Conservation (phyloP, 2,888 invertebrate genomes). For the Xanthorhoe spadicearia region DNA sequence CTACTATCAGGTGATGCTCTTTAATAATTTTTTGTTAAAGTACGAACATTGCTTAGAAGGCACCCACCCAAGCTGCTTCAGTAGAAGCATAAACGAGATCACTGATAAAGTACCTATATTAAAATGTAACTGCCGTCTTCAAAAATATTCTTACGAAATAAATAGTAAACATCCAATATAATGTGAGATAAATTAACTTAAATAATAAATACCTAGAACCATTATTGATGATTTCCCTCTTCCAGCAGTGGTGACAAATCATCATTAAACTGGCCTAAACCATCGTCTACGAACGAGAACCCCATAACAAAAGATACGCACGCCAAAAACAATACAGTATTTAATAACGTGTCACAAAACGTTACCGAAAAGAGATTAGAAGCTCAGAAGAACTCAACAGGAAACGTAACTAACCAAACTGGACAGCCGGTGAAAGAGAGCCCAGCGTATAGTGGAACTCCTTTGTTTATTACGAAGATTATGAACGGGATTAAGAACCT, state of each 20-base stretch:
- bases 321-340: conserved; percentile 43
- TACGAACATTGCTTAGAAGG: too few relatives aligned
- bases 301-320: conserved; percentile 45
- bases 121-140: too few relatives aligned
- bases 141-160: too few relatives aligned
- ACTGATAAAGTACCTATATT: too few relatives aligned
- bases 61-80: too few relatives aligned
- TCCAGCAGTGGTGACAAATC: conserved; percentile 66
- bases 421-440: conserved; percentile 6
- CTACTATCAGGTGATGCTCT: conserved; percentile 61
- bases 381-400: conserved; percentile 48
- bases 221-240: conserved; percentile 21
- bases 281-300: conserved; percentile 48
- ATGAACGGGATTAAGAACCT: conserved; percentile 63
- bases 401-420: conserved; percentile 43
- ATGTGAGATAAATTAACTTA: too few relatives aligned
- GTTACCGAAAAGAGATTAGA: conserved; percentile 37
- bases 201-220: too few relatives aligned
- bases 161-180: too few relatives aligned
- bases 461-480: conserved; percentile 63
- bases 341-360: conserved; percentile 43
- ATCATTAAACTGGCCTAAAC: conserved; percentile 59
- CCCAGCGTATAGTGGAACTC: conserved; percentile 44
- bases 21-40: too few relatives aligned
- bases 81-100: too few relatives aligned